A percentile compares a stretch with the other conserved stretches of the same genome.
phyloP scores from a whole-genome alignment of 2,113 vertebrate species.

The Bujurquina vittata region DNA sequence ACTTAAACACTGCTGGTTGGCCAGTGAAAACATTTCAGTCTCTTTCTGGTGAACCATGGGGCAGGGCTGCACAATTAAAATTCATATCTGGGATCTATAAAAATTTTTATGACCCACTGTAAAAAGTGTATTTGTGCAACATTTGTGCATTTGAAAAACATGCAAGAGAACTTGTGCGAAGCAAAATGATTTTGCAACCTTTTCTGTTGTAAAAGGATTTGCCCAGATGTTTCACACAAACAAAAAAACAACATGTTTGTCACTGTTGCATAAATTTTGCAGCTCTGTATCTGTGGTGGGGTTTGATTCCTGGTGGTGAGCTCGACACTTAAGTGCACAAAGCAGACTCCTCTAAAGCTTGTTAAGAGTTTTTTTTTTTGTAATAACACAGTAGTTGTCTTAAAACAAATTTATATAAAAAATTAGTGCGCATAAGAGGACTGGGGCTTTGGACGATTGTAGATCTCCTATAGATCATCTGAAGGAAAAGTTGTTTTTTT shows the following conservation, averaged over 20 bases:
- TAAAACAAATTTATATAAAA: background rate
- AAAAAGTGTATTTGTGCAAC: background rate
- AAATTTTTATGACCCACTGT: background rate
- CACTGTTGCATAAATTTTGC: constrained; percentile 37
- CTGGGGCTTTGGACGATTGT: constrained; percentile 50
- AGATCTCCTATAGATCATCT: constrained; percentile 22
- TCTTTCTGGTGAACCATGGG: constrained; percentile 15
- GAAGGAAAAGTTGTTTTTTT: constrained; percentile 21
- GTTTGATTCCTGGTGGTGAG: constrained; percentile 26
- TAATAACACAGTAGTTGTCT: constrained; percentile 24
- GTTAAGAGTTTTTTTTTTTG: background rate
- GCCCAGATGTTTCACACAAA: background rate
- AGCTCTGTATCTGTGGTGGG: constrained; percentile 29
- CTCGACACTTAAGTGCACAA: background rate
- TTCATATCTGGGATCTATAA: background rate
- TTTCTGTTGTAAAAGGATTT: background rate
- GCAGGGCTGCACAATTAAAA: constrained; percentile 44
- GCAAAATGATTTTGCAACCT: background rate
- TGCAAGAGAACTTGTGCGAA: background rate
- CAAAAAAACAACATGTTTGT: constrained; percentile 10
- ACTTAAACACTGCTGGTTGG: background rate
- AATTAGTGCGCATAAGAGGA: background rate
- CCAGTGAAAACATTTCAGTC: background rate
- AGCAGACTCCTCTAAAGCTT: constrained; percentile 39
- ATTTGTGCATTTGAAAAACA: background rate